A percentile compares a stretch with the other conserved stretches of the same genome.
These are phyloP conservation scores for Urosaurus nigricauda DNA, from an alignment of 2,797 vertebrate species.

Conservation along the genomic window DNA sequence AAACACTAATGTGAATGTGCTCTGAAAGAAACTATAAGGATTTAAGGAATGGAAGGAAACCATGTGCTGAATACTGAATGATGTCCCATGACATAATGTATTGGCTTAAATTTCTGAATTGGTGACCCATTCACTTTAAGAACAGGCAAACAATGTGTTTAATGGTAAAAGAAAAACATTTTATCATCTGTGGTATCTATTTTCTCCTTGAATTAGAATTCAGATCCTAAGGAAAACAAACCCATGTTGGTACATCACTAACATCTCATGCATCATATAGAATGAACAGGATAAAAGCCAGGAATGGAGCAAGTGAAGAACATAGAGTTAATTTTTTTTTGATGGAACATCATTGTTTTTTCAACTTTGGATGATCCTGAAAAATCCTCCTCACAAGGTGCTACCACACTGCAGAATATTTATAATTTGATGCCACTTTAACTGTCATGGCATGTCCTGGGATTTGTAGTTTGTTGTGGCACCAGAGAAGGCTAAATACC, in stretches of 20 bases:
- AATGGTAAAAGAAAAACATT: not conserved
- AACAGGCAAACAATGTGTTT: not conserved
- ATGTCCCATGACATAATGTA: not conserved
- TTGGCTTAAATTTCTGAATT: not conserved
- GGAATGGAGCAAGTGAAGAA: not conserved
- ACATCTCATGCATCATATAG: not conserved
- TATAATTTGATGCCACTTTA: no score
- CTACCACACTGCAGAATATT: not conserved
- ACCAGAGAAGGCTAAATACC: no score
- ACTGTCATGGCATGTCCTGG: no score
- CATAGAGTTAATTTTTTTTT: not conserved
- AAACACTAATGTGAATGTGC: no score
- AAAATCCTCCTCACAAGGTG: not conserved
- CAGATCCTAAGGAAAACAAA: not conserved
- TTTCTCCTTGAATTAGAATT: not conserved
- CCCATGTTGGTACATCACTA: not conserved
- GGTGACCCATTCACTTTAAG: not conserved
- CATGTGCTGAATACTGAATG: not conserved
- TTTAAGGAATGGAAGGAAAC: not conserved
- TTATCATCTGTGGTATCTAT: not conserved
- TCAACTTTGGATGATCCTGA: not conserved
- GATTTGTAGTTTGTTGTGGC: no score
- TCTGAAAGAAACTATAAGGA: not conserved
- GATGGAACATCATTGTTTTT: not conserved
- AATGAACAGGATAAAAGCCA: not conserved